A percentile compares a stretch with the other conserved stretches of the same genome.
Evolutionary conservation across 2,888 invertebrate species (phyloP).

Genomic region (Hybos culiciformis): DNA sequence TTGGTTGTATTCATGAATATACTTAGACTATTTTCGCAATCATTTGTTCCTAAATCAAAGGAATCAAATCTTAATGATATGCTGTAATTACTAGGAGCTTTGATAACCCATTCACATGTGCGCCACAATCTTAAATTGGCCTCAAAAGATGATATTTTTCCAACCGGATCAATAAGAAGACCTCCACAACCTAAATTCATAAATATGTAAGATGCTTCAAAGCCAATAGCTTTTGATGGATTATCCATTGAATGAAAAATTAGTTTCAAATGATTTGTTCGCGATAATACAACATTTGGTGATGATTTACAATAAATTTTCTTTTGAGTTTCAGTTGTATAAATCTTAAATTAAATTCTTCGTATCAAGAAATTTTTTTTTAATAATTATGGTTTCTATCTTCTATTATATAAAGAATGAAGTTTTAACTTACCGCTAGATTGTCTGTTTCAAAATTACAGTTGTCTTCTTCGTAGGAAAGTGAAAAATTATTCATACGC

Average conservation of each 20-base stretch:
- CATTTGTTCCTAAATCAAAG: neutral
- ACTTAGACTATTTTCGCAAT: neutral
- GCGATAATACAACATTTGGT: constrained; percentile 47
- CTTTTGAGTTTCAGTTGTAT: constrained; percentile 15
- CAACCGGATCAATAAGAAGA: constrained; percentile 39
- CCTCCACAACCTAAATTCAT: constrained; percentile 56
- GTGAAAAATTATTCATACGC: neutral
- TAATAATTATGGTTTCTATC: too few species aligned
- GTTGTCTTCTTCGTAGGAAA: constrained; percentile 6
- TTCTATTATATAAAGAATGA: too few species aligned
- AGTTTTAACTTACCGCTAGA: too few species aligned
- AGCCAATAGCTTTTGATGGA: constrained; percentile 43
- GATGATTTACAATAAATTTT: constrained; percentile 20
- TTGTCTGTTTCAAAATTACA: constrained; percentile 43
- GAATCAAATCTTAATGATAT: constrained; percentile 28
- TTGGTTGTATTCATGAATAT: neutral
- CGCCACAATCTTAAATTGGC: too few species aligned
- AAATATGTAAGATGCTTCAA: constrained; percentile 57
- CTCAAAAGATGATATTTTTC: constrained; percentile 1
- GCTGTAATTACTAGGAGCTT: constrained; percentile 48
- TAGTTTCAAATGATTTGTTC: constrained; percentile 57
- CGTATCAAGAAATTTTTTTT: too few species aligned
- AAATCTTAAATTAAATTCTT: constrained; percentile 10
- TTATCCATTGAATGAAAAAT: constrained; percentile 47
- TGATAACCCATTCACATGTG: constrained; percentile 65